These are phyloP conservation scores for Prostheceraeus crozeri DNA, from an alignment of 2,888 invertebrate genomes.

Conservation along the genomic window DNA sequence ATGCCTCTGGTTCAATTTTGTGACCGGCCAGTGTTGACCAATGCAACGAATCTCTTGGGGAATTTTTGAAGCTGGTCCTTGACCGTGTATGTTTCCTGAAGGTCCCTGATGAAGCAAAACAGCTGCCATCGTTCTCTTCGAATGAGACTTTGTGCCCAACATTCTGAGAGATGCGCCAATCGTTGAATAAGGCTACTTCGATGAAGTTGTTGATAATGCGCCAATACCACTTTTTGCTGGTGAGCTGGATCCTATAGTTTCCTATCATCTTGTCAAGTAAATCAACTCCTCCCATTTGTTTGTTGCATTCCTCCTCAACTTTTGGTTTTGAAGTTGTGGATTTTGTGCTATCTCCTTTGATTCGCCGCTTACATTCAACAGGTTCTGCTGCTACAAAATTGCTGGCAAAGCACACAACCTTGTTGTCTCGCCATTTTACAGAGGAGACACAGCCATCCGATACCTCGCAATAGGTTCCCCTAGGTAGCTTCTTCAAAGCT, in stretches of 20 bases:
- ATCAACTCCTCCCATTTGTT: conserved; percentile 7
- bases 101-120: background rate
- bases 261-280: conserved; percentile 9
- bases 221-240: conserved; percentile 8
- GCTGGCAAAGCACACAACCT: conserved; percentile 10
- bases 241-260: background rate
- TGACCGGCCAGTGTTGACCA: conserved; percentile 8
- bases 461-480: background rate
- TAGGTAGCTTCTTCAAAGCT: background rate
- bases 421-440: conserved; percentile 15
- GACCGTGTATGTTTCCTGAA: background rate
- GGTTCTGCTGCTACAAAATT: conserved; percentile 2
- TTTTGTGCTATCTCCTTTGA: background rate
- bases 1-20: background rate
- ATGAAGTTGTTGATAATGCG: conserved; percentile 14
- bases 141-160: background rate
- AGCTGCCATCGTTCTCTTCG: background rate
- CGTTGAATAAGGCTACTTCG: conserved; percentile 5
- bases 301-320: background rate
- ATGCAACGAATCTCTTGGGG: background rate
- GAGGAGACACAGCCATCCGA: background rate
- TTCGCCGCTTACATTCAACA: conserved; percentile 7
- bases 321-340: background rate
- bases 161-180: background rate
- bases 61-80: background rate